Evolutionary conservation across 2,797 vertebrate genomes (phyloP).

Genomic region (Hyperoplus immaculatus): DNA sequence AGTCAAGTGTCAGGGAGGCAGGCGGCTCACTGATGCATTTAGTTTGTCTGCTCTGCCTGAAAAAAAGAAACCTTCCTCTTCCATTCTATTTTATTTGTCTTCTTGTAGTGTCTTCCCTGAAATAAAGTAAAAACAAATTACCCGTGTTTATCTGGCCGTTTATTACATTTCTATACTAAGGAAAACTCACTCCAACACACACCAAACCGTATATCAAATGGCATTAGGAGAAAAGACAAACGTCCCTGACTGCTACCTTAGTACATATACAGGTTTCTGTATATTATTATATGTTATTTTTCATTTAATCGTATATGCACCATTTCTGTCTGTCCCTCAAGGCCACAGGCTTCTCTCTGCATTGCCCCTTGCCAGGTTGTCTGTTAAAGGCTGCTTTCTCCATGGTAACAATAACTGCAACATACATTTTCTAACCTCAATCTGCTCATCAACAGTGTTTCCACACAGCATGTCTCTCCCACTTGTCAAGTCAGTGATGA

Average conservation of each 20-base stretch:
- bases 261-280: neutral
- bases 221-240: neutral
- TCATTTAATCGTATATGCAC: no score
- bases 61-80: neutral
- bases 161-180: neutral
- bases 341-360: constrained; percentile 17
- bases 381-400: constrained; percentile 47
- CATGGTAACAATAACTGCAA: constrained; percentile 63
- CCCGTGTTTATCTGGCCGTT: neutral
- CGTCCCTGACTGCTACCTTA: no score
- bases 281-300: no score
- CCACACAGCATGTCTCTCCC: neutral
- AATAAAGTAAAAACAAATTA: constrained; percentile 6
- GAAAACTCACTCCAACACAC: no score
- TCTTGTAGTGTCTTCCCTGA: neutral
- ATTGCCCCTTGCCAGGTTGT: constrained; percentile 13
- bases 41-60: constrained; percentile 10
- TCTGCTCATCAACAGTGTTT: constrained; percentile 24
- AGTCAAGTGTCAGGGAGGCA: constrained; percentile 54
- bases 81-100: neutral
- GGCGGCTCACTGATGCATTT: constrained; percentile 52
- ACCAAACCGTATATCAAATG: neutral
- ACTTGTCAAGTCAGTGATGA: neutral
- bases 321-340: constrained; percentile 16
- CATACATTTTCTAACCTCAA: constrained; percentile 37